Evolutionary conservation across 2,888 invertebrate genomes (phyloP).

Genomic region (Trilocha varians): DNA sequence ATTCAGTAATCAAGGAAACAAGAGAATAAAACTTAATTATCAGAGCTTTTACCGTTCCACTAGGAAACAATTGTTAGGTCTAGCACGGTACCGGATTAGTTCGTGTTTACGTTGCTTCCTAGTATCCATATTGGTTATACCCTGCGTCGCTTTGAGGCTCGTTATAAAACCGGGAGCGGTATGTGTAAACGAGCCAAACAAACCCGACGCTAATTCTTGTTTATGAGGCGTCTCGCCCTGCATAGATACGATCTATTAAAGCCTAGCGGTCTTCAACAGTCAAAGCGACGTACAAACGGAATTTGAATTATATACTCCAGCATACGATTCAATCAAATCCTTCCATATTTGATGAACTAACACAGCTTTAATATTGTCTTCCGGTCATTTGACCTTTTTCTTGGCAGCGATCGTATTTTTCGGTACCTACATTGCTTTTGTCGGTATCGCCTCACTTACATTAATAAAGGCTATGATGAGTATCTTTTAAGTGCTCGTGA

Average conservation of each 20-base stretch:
- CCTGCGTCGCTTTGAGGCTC: conserved; percentile 28
- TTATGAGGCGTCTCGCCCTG: conserved; percentile 55
- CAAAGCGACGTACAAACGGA: conserved; percentile 34
- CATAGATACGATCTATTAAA: conserved; percentile 44
- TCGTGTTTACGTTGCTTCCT: conserved; percentile 56
- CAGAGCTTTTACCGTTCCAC: conserved; percentile 24
- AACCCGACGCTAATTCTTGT: conserved; percentile 67
- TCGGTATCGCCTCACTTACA: conserved; percentile 34
- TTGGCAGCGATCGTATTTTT: conserved; percentile 22
- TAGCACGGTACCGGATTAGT: conserved; percentile 42
- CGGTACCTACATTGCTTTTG: conserved; percentile 26
- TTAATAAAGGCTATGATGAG: conserved; percentile 41
- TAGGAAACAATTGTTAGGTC: conserved; percentile 45
- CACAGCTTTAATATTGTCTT: conserved; percentile 29
- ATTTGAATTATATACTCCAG: conserved; percentile 31
- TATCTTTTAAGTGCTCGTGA: conserved; percentile 45
- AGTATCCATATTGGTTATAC: conserved; percentile 52
- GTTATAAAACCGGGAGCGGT: conserved; percentile 60
- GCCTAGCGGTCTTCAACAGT: conserved; percentile 50
- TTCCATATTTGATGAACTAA: conserved; percentile 34
- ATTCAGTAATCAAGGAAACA: too few relatives aligned
- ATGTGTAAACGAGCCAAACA: conserved; percentile 67
- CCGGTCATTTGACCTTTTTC: conserved; percentile 29
- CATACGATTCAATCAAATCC: conserved; percentile 31
- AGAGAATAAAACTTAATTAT: conserved; percentile 23